Base-by-base conservation (phyloP, 2,888 invertebrate species). In the Patella pellucida region DNA sequence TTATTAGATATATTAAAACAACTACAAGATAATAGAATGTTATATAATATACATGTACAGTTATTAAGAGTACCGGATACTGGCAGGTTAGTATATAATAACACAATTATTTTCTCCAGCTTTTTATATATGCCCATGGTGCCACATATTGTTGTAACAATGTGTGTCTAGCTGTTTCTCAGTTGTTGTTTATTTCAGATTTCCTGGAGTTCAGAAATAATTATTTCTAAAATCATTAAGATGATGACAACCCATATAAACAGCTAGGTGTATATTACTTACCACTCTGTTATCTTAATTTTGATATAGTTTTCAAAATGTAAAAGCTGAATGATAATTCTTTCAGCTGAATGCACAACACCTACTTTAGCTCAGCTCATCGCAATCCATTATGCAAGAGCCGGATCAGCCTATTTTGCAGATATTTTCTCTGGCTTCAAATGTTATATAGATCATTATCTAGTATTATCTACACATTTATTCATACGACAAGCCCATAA, bases 1-100 rank as follows among this genome's bases (percentile, higher is more conserved):
- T 92, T 97, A 9, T 93, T 97, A 92, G 95, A 96, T 89, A 94
- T 97, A 78, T 91, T 97, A 67, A 93, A 94, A 84, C 95, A 95
- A 86, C 94, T 94, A 54, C 94, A 94, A 76, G 97, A 98, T 88
- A 94, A 95, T 85, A 94, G 94, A 87, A 94, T 95, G 81, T 92
- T 98, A 70, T 92, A 96, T 73, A 95, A 96, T 84, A 91, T 97
- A 50, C 95, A 95, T 79, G 91, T 95, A 76, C 95, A 96, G 83
- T 92, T 98, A 69, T 93, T 94, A 83, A 94, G 94, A 85, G 94
- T 93, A 74, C 97, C 97, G 0, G 97, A 97, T 80, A 93, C 93
- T 2, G 96, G 96, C 86, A 97, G 96, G 94, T 96, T 93, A 89
- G 92, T 90, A 76, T 7, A 27, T 5, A 23, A 54, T 19, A 51